Conservation (phyloP, 1,140 invertebrate species). For the Sipha flava region DNA sequence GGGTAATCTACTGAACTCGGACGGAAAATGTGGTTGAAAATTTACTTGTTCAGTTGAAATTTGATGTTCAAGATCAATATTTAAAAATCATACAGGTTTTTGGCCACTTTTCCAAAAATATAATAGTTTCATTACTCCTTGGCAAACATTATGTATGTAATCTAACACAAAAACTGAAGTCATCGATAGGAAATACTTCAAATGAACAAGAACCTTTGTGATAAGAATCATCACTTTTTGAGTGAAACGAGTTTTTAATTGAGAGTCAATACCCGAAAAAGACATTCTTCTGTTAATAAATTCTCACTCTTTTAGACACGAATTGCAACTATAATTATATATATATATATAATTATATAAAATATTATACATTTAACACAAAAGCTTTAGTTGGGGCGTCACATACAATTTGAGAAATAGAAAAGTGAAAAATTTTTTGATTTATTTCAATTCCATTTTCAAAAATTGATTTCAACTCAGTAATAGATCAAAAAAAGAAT, state of each 20-base stretch:
- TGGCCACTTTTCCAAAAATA: not conserved
- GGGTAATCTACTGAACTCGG: not conserved
- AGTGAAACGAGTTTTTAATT: not conserved
- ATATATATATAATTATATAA: no score
- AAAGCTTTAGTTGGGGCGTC: not conserved
- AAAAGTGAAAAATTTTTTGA: not conserved
- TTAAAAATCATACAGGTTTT: not conserved
- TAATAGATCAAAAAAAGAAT: not conserved
- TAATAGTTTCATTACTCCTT: not conserved
- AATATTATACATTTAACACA: not conserved
- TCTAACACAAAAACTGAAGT: not conserved
- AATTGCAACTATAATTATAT: not conserved
- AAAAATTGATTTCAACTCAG: not conserved
- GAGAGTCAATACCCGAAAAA: not conserved
- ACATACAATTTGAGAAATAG: not conserved
- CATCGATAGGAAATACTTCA: not conserved
- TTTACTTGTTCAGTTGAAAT: not conserved
- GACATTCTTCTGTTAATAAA: not conserved
- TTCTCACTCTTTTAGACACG: not conserved
- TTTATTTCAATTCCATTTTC: not conserved
- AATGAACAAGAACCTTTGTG: not conserved
- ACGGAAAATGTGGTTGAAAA: not conserved
- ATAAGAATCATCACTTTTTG: not conserved
- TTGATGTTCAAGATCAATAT: not conserved
- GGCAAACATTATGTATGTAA: not conserved